Evolutionary conservation across 2,113 vertebrate species (phyloP), one percentile per base, ranked within the genome.

Genomic region (Oncorhynchus clarkii): DNA sequence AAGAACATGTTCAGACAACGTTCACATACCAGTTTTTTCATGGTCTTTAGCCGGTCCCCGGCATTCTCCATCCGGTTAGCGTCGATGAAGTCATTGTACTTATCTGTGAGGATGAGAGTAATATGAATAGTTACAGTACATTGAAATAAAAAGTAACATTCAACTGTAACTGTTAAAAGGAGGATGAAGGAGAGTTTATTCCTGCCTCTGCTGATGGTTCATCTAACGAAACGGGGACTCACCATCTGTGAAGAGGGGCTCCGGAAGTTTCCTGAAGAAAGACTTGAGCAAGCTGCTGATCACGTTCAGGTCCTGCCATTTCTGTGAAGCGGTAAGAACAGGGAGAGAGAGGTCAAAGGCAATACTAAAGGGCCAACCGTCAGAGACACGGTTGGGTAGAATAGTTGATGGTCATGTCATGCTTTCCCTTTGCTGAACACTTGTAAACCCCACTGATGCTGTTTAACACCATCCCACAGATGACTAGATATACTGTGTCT

Each of bases 231-330:
- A 73, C 0, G 2, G 60, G 9, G 9, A 79, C 96, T 95, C 89
- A 99, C 98, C 96, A 0, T 99, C 97, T 0, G 98, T 99, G 89
- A 99, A 99, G n/a, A 99, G 95, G 0, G 98, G 98, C 88, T 99
- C 97, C 0, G 97, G 97, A 2, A 99, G 95, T 84, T 99, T 99
- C 71, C 97, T 93, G 91, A 99, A 99, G 93, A 99, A 99, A 68
- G 95, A 99, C 82, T 99, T 99, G 72, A 99, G 90, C 75, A 99
- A 92, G 78, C 98, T 99, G 92, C 98, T 98, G 83, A 99, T 95
- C 24, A 99, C 98, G 0, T 99, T 99, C 83, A 98, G 93, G 82
- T 99, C 98, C 87, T 99, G 98, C 98, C 98, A 99, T 76, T 95
- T 95, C 98, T 97, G 85, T 16, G 82, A 80, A 18, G 67, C 70